Conservation (phyloP, 2,113 vertebrate species). For the Grus americana region DNA sequence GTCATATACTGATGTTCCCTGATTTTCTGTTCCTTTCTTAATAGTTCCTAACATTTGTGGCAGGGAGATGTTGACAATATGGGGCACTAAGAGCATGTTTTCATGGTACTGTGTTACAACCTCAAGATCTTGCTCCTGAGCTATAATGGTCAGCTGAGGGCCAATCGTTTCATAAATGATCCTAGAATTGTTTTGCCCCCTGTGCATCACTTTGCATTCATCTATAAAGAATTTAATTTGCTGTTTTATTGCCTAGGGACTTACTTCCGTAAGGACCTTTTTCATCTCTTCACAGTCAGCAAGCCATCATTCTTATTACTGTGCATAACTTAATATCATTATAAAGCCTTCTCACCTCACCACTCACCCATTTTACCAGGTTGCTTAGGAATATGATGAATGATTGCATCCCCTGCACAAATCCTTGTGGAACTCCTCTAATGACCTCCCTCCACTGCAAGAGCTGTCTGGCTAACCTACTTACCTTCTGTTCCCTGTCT, state of each 20-base stretch:
- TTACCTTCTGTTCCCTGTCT: conserved; percentile 50
- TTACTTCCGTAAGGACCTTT: not conserved
- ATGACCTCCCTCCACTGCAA: conserved; percentile 27
- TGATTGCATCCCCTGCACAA: not conserved
- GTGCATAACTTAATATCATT: conserved; percentile 37
- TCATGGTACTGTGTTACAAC: not conserved
- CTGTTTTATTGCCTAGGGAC: not conserved
- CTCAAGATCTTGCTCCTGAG: not conserved
- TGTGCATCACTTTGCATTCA: not conserved
- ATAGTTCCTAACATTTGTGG: not conserved
- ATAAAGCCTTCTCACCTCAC: conserved; percentile 11
- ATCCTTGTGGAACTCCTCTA: conserved; percentile 19
- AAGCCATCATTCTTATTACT: conserved; percentile 24
- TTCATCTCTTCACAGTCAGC: conserved; percentile 9
- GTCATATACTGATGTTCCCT: not conserved
- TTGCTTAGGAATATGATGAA: conserved; percentile 46
- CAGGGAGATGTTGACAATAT: not conserved
- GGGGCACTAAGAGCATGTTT: not conserved
- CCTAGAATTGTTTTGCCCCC: not conserved
- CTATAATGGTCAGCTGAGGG: not conserved
- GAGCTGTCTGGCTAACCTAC: conserved; percentile 33
- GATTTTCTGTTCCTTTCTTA: not conserved
- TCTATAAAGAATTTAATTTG: not conserved
- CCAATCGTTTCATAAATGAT: not conserved
- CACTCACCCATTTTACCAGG: not conserved